A percentile compares a stretch with the other conserved stretches of the same genome.
phyloP scores from a whole-genome alignment of 2,113 vertebrate genomes.

The Hippopotamus amphibius region DNA sequence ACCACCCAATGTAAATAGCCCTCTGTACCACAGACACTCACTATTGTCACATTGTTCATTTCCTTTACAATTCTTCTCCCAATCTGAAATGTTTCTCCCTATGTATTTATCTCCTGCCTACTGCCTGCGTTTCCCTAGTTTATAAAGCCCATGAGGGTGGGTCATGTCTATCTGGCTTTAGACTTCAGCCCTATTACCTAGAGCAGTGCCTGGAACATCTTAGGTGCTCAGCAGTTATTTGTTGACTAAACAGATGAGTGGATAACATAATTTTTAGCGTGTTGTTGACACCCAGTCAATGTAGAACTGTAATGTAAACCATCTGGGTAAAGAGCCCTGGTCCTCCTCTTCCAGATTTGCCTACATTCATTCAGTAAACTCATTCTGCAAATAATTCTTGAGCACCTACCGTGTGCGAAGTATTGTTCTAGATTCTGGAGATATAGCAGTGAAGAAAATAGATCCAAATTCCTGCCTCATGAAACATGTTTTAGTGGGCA shows the following conservation, averaged over 20 bases:
- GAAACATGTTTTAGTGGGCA: neutral
- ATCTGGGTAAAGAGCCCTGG: neutral
- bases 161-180: too few relatives aligned
- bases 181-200: neutral
- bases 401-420: neutral
- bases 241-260: neutral
- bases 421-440: neutral
- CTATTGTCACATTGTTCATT: neutral
- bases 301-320: neutral
- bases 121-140: neutral
- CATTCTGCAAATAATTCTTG: neutral
- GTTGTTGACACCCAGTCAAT: fast-evolving
- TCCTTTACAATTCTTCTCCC: neutral
- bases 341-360: neutral
- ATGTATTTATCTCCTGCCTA: neutral
- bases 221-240: neutral
- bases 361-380: neutral
- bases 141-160: neutral
- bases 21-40: neutral
- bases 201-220: neutral
- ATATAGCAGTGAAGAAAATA: neutral
- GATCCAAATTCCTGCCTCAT: neutral
- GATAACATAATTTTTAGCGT: too few relatives aligned
- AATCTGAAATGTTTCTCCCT: neutral
- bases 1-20: neutral